These are phyloP conservation scores for Pseudochirops cupreus DNA, from an alignment of 2,797 vertebrate genomes.

Conservation along the genomic window DNA sequence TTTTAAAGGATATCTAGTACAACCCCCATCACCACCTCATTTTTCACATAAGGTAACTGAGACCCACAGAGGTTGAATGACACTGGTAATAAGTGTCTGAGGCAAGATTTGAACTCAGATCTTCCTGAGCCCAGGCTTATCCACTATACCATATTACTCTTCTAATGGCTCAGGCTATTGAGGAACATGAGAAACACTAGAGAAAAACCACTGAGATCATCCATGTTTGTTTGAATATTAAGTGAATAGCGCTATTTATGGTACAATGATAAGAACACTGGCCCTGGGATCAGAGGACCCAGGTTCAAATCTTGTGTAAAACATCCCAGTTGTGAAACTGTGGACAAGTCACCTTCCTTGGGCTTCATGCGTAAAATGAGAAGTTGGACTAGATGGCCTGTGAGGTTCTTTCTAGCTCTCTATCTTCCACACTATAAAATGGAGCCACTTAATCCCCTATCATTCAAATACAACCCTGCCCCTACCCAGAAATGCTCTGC, in stretches of 20 bases:
- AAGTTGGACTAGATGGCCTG: neutral
- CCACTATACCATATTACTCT: neutral
- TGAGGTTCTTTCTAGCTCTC: neutral
- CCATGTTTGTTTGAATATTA: neutral
- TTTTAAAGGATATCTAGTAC: neutral
- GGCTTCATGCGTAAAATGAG: neutral
- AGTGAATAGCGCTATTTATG: neutral
- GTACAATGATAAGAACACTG: neutral
- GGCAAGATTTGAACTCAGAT: neutral
- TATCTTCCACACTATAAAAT: neutral
- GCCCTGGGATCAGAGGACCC: neutral
- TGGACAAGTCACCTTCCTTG: neutral
- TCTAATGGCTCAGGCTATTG: neutral
- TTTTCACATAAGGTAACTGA: neutral
- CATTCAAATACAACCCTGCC: neutral
- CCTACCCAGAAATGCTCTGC: neutral
- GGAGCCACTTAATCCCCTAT: neutral
- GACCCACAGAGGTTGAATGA: neutral
- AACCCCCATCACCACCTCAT: neutral
- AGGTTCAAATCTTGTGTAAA: neutral
- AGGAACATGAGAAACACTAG: neutral
- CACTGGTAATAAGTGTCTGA: neutral
- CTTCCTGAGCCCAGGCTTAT: neutral
- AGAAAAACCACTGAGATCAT: neutral
- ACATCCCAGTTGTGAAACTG: neutral